Evolutionary conservation across 1,140 invertebrate genomes (phyloP).

Genomic region (Aphelinus certus): DNA sequence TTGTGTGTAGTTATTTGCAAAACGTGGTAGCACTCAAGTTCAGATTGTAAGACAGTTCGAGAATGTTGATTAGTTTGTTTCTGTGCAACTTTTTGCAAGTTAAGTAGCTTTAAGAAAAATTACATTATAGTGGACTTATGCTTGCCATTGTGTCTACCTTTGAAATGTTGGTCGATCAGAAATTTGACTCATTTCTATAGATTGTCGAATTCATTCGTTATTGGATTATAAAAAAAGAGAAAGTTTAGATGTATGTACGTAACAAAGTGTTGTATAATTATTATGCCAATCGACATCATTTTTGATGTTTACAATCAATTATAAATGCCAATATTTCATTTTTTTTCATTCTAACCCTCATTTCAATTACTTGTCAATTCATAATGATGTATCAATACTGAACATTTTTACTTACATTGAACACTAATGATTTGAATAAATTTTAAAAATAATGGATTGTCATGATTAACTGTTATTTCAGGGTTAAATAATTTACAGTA

Average conservation of each 20-base stretch:
- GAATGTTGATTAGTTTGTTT: conserved; percentile 32
- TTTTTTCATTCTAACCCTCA: too few relatives aligned
- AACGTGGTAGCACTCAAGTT: conserved; percentile 48
- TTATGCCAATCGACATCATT: conserved; percentile 31
- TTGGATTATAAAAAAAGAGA: conserved; percentile 19
- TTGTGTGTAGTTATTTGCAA: conserved; percentile 45
- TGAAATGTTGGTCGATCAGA: conserved; percentile 30
- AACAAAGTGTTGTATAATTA: conserved; percentile 23
- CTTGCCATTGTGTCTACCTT: conserved; percentile 5
- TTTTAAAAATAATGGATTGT: too few relatives aligned
- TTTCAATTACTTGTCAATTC: too few relatives aligned
- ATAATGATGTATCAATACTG: too few relatives aligned
- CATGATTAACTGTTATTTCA: too few relatives aligned
- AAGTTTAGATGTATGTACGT: conserved; percentile 25
- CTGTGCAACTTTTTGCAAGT: conserved; percentile 13
- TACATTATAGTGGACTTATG: conserved; percentile 14
- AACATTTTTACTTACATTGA: too few relatives aligned
- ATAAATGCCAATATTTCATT: conserved; percentile 18
- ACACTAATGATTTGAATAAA: too few relatives aligned
- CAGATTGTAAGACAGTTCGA: conserved; percentile 43
- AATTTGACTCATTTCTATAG: conserved; percentile 26
- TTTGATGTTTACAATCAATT: conserved; percentile 22
- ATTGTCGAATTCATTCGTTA: conserved; percentile 22
- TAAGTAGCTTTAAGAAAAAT: conserved; percentile 23
- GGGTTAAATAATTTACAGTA: too few relatives aligned